These are phyloP conservation scores for Hycleus phaleratus DNA, from an alignment of 1,140 invertebrate genomes.

Conservation along the genomic window DNA sequence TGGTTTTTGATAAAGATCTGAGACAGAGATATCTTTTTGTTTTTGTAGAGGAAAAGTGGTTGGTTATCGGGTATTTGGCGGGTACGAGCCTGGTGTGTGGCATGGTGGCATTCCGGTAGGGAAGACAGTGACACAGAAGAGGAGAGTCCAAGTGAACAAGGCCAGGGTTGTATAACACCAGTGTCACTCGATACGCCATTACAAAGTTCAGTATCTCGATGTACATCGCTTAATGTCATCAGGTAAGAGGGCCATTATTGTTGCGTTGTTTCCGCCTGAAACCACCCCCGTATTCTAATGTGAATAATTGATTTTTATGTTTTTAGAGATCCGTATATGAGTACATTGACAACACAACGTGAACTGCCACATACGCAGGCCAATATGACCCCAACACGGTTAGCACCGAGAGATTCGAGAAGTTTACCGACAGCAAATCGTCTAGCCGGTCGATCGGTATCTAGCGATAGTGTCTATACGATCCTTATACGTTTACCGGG, in stretches of 20 bases:
- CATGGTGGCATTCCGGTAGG: slow-evolving; percentile 77
- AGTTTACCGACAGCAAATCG: slow-evolving; percentile 41
- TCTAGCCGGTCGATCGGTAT: slow-evolving; percentile 54
- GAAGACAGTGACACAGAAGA: slow-evolving; percentile 72
- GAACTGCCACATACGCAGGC: slow-evolving; percentile 28
- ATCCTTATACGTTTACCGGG: slow-evolving; percentile 79
- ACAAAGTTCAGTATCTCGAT: slow-evolving; percentile 70
- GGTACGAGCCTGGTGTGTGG: slow-evolving; percentile 69
- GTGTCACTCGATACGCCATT: slow-evolving; percentile 79
- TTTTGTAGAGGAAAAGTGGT: slow-evolving; percentile 18
- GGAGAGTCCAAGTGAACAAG: slow-evolving; percentile 55
- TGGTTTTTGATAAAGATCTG: no score
- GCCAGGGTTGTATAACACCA: slow-evolving; percentile 70
- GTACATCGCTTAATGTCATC: slow-evolving; percentile 76
- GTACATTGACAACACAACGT: slow-evolving; percentile 24
- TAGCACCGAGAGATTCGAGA: slow-evolving; percentile 37
- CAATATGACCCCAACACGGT: slow-evolving; percentile 36
- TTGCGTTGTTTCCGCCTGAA: background rate
- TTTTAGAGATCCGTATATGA: slow-evolving; percentile 45
- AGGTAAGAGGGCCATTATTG: slow-evolving; percentile 25
- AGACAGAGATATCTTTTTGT: background rate
- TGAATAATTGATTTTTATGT: slow-evolving; percentile 2
- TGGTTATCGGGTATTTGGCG: slow-evolving; percentile 31
- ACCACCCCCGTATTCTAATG: no score
- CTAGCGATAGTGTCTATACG: slow-evolving; percentile 78